phyloP scores from a whole-genome alignment of 2,797 vertebrate genomes.

The Zenarchopterus dispar region DNA sequence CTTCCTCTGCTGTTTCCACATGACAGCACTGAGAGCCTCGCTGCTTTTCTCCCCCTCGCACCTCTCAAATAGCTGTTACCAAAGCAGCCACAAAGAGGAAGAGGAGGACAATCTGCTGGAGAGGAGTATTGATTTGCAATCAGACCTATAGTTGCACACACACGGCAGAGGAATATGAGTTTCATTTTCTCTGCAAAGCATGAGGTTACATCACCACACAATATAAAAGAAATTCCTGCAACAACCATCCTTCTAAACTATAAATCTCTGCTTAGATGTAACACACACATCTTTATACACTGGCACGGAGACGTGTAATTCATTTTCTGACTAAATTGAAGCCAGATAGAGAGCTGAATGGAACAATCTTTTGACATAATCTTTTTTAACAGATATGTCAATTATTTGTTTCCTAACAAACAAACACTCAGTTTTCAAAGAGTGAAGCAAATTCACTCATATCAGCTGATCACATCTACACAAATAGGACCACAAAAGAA shows the following conservation, averaged over 20 bases:
- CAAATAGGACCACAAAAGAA: no score
- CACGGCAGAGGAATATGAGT: conserved; percentile 3
- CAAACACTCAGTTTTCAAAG: not conserved
- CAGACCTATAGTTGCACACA: conserved; percentile 33
- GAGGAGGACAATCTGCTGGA: conserved; percentile 39
- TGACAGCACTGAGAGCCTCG: conserved; percentile 60
- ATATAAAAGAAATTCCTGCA: conserved; percentile 9
- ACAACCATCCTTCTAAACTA: not conserved
- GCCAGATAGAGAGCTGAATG: conserved; percentile 15
- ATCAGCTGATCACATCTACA: not conserved
- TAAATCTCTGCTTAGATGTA: conserved; percentile 3
- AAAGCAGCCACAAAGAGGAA: conserved; percentile 46
- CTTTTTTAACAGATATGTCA: conserved; percentile 30
- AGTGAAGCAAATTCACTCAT: not conserved
- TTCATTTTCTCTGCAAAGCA: conserved; percentile 32
- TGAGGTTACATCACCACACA: not conserved
- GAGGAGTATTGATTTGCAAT: conserved; percentile 62
- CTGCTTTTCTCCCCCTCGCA: conserved; percentile 46
- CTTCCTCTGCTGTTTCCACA: conserved; percentile 60
- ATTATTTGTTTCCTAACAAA: conserved; percentile 16
- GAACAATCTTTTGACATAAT: not conserved
- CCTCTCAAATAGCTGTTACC: conserved; percentile 53
- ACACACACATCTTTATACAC: conserved; percentile 7
- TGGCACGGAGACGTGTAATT: conserved; percentile 13
- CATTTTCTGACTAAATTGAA: conserved; percentile 26